Evolutionary conservation across 1,140 invertebrate species (phyloP), one percentile per base, ranked within the genome.

Genomic region (Trichoplusia ni): DNA sequence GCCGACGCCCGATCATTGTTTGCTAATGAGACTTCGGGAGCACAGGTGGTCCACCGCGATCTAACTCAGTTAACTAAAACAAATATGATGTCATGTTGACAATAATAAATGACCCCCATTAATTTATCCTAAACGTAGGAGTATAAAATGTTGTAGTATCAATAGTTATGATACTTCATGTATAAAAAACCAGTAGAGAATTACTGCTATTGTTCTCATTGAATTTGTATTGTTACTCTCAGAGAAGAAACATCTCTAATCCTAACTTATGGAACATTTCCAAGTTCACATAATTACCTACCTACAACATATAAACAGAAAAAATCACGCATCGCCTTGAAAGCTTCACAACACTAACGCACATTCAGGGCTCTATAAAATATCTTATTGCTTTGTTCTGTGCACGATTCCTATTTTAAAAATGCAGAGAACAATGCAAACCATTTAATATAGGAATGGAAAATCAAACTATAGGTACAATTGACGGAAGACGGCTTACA

Each of bases 21-120:
- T 88, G 86, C 71, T 89, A 89, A 89, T 87, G 86, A 84, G 49
- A 49, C 67, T 67, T 63, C 64, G 67, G 59, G 53, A 69, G 64
- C 67, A 77, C 77, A 83, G 77, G 81, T 81, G 83, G 82, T 68
- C 81, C 66, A 23, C 47, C 9, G 61, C 51, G 73, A 73, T 73
- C 71, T 69, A 60, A 23, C 42, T 16, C 44, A 47, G 38, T 49
- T 63, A 51, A 68, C 27, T 75, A 71, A 79, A 82, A 82, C 76
- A 82, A 86, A 82, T 84, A 84, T 80, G 68, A 77, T 73, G 72
- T 79, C 77, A 73, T 71, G 58, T 65, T 72, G 68, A 80, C 73
- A 49, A 51, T 51, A 65, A 65, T 27, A 59, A 47, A 64, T 64
- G 51, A 64, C 31, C 16, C 13, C 40, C 40, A 46, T 60, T 60